These are phyloP conservation scores for Magallana angulata DNA, from an alignment of 1,140 invertebrate species.

Conservation along the genomic window DNA sequence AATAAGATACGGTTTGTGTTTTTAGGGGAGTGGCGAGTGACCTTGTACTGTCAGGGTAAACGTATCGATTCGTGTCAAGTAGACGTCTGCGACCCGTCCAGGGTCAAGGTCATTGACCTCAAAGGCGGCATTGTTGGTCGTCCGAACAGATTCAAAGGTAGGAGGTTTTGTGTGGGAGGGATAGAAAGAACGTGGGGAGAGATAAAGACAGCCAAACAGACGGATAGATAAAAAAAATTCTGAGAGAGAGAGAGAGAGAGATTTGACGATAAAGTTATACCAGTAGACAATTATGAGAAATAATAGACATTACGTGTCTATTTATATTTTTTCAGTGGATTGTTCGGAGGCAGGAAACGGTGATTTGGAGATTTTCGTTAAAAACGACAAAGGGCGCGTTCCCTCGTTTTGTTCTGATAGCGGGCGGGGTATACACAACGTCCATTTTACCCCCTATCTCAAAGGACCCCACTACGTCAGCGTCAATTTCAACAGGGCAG, in stretches of 20 bases:
- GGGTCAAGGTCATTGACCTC: constrained; percentile 68
- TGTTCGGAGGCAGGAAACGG: constrained; percentile 72
- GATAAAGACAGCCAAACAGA: too few species aligned
- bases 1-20: too few species aligned
- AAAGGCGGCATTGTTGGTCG: constrained; percentile 65
- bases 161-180: not conserved
- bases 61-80: constrained; percentile 69
- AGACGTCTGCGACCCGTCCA: constrained; percentile 73
- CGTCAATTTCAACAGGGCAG: constrained; percentile 96
- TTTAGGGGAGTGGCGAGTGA: constrained; percentile 71
- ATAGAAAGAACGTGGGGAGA: too few species aligned
- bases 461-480: constrained; percentile 95
- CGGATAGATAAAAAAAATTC: too few species aligned
- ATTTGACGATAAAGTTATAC: too few species aligned
- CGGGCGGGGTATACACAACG: constrained; percentile 88
- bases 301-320: not conserved
- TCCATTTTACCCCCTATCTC: constrained; percentile 92
- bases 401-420: constrained; percentile 88
- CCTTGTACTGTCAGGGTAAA: constrained; percentile 63
- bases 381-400: constrained; percentile 85
- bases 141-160: constrained; percentile 68
- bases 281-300: too few species aligned
- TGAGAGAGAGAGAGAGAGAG: too few species aligned
- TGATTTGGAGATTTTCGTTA: constrained; percentile 86
- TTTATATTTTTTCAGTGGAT: constrained; percentile 69